A percentile compares a stretch with the other conserved stretches of the same genome.
Evolutionary conservation across 2,113 vertebrate genomes (phyloP).

Genomic region (Caretta caretta): DNA sequence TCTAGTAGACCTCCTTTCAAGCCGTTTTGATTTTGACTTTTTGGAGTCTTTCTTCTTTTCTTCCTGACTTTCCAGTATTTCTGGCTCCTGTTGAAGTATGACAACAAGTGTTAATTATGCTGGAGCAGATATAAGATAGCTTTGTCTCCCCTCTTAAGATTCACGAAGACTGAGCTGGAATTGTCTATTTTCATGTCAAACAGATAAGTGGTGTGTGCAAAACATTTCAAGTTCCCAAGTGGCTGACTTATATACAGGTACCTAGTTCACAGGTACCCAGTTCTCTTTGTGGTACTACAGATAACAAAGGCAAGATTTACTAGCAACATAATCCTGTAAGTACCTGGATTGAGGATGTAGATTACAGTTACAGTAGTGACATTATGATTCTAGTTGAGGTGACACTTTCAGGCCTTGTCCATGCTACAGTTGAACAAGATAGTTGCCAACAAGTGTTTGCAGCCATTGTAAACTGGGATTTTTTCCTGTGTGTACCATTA

Average conservation of each 20-base stretch:
- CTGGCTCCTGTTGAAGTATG: slow-evolving; percentile 81
- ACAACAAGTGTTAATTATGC: background rate
- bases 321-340: background rate
- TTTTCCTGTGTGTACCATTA: background rate
- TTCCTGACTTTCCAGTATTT: slow-evolving; percentile 84
- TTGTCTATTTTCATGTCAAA: accelerated
- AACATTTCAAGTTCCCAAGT: background rate
- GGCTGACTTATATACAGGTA: background rate
- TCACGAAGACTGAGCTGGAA: background rate
- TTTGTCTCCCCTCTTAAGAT: background rate
- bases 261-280: background rate
- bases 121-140: background rate
- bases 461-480: background rate
- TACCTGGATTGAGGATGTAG: background rate
- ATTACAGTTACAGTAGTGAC: background rate
- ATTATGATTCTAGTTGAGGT: accelerated
- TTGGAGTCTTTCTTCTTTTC: slow-evolving; percentile 93
- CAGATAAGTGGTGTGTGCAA: background rate
- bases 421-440: background rate
- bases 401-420: background rate
- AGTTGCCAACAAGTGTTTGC: background rate
- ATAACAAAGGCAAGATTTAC: background rate
- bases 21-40: slow-evolving; percentile 89
- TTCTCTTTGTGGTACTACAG: background rate
- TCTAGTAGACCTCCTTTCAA: slow-evolving; percentile 94